Evolutionary conservation across 2,888 invertebrate genomes (phyloP).

Genomic region (Elmis aenea): DNA sequence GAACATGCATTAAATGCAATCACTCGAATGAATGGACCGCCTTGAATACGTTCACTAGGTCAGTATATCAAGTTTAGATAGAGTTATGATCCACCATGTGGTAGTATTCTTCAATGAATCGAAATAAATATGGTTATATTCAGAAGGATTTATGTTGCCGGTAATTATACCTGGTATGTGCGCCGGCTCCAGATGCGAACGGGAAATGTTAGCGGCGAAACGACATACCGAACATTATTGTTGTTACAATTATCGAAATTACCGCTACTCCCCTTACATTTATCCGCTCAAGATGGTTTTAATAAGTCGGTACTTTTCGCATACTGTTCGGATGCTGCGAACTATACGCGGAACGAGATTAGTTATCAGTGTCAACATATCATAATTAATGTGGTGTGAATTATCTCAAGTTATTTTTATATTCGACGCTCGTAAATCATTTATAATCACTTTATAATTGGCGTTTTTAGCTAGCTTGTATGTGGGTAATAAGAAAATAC

Average conservation of each 20-base stretch:
- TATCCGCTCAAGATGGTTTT: too few relatives aligned
- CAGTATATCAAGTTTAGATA: conserved; percentile 13
- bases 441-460: conserved; percentile 21
- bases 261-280: too few relatives aligned
- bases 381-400: conserved; percentile 16
- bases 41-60: conserved; percentile 7
- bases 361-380: too few relatives aligned
- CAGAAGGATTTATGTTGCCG: conserved; percentile 16
- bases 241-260: too few relatives aligned
- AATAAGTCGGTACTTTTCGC: too few relatives aligned
- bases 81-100: too few relatives aligned
- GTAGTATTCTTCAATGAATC: conserved; percentile 7
- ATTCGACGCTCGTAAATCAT: conserved; percentile 16
- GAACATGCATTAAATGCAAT: conserved; percentile 3
- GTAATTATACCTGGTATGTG: conserved; percentile 14
- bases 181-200: conserved; percentile 10
- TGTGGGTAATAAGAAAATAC: conserved; percentile 8
- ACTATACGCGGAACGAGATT: too few relatives aligned
- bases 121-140: conserved; percentile 10
- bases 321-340: too few relatives aligned
- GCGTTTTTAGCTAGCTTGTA: conserved; percentile 7
- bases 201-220: conserved; percentile 9
- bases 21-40: conserved; percentile 5
- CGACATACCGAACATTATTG: too few relatives aligned
- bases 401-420: conserved; percentile 10